Evolutionary conservation across 2,888 invertebrate species (phyloP).

Genomic region (Chloroclystis v-ata): DNA sequence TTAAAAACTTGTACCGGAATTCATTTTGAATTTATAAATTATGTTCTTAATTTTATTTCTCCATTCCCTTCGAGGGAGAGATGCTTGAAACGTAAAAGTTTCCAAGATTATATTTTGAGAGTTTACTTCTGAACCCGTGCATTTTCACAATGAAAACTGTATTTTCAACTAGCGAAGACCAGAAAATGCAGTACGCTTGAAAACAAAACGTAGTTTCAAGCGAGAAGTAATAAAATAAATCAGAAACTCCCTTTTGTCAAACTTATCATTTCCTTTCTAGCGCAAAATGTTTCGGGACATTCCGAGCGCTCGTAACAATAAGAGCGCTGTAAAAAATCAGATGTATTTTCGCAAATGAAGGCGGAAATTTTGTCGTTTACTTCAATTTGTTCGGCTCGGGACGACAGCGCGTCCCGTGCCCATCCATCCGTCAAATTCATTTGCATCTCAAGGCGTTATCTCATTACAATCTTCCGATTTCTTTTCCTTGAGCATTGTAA

Average conservation of each 20-base stretch:
- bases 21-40: too few relatives aligned
- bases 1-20: not conserved
- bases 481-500: slow-evolving; percentile 41
- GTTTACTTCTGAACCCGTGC: too few relatives aligned
- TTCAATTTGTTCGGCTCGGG: slow-evolving; percentile 51
- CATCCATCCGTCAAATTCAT: slow-evolving; percentile 55
- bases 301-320: slow-evolving; percentile 16
- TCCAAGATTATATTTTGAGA: too few relatives aligned
- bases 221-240: slow-evolving; percentile 24
- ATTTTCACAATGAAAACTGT: too few relatives aligned
- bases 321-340: slow-evolving; percentile 21
- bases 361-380: slow-evolving; percentile 50
- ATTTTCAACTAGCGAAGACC: not conserved
- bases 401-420: slow-evolving; percentile 32
- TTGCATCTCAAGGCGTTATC: slow-evolving; percentile 65
- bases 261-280: slow-evolving; percentile 16
- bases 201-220: slow-evolving; percentile 16
- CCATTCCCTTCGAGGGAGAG: too few relatives aligned
- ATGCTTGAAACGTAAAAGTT: too few relatives aligned
- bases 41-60: too few relatives aligned
- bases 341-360: slow-evolving; percentile 50
- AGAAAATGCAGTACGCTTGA: slow-evolving; percentile 2
- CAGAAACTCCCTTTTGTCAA: slow-evolving; percentile 25
- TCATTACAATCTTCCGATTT: slow-evolving; percentile 58
- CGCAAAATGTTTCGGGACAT: slow-evolving; percentile 9